Evolutionary conservation across 2,797 vertebrate genomes (phyloP).

Genomic region (Labeo calbasu): DNA sequence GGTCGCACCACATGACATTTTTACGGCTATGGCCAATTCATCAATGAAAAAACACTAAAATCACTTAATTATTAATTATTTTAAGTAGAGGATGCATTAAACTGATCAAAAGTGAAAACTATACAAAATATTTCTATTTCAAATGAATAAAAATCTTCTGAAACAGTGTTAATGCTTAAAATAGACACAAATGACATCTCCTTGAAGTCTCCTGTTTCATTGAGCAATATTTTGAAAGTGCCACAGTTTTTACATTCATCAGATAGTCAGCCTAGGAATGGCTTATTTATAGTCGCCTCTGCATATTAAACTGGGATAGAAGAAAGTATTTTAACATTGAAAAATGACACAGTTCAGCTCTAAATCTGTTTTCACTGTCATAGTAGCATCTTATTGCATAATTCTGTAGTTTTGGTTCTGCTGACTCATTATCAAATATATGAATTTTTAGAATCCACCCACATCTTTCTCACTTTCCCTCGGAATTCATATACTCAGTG

Average conservation of each 20-base stretch:
- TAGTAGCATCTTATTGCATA: slow-evolving; percentile 18
- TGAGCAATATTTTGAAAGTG: not conserved
- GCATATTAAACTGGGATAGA: not conserved
- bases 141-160: not conserved
- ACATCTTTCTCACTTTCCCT: slow-evolving; percentile 15
- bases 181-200: not conserved
- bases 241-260: not conserved
- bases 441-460: slow-evolving; percentile 28
- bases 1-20: too few relatives aligned
- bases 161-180: not conserved
- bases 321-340: not conserved
- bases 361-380: slow-evolving; percentile 21
- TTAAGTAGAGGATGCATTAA: not conserved
- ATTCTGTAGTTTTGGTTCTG: slow-evolving; percentile 24
- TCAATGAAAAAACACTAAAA: too few relatives aligned
- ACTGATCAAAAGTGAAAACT: not conserved
- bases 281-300: not conserved
- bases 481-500: not conserved
- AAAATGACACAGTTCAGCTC: not conserved
- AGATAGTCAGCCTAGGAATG: not conserved
- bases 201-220: not conserved
- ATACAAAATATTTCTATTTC: too few relatives aligned
- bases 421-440: slow-evolving; percentile 36
- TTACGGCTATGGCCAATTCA: too few relatives aligned
- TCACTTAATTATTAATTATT: too few relatives aligned